Base-by-base conservation (phyloP, 2,113 vertebrate genomes). In the Campylorhamphus procurvoides region DNA sequence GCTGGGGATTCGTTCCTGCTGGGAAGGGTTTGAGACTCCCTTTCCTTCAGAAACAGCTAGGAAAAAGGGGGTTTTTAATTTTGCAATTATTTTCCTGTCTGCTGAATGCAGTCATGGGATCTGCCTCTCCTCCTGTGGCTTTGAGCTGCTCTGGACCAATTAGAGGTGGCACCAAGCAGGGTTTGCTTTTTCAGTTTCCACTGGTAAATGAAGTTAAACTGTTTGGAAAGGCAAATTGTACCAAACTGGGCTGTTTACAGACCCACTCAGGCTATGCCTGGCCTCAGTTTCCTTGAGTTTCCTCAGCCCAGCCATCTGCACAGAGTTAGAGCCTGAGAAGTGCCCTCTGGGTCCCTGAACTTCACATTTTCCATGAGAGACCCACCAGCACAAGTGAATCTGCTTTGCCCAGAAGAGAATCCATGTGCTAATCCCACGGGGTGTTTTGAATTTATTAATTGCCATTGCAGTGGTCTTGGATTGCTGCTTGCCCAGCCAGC, bases 41-140 rank as follows among this genome's bases (percentile, higher is more conserved):
- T 84, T 82, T 93, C 23, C 79, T 76, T 94, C 58, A 90, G 31
- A 53, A 93, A 75, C 11, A 46, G 22, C 76, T 83, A n/a, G 16
- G n/a, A 44, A 23, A 60, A 60, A 15, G 73, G 42, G 14, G 2
- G 9, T 12, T 55, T 50, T 79, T 93, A 66, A 35, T 62, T 37
- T 88, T 73, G 82, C 81, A 90, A 86, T 94, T 87, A 90, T 87
- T 94, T 94, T 71, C 60, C 16, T 77, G 75, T 88, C 88, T 93
- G 63, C 87, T 89, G 78, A 79, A 69, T 53, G 89, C 90, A 84
- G 83, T 29, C 8, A 4, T 72, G 87, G 90, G 63, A 55, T 92
- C 89, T 88, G 94, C 93, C 85, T 80, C 42, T 67, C 74, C 77
- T 91, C 87, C 92, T 50, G 85, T 33, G 79, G 83, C 84, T 87